Conservation (phyloP, 2,113 vertebrate species). For the Megatriorchis doriae region DNA sequence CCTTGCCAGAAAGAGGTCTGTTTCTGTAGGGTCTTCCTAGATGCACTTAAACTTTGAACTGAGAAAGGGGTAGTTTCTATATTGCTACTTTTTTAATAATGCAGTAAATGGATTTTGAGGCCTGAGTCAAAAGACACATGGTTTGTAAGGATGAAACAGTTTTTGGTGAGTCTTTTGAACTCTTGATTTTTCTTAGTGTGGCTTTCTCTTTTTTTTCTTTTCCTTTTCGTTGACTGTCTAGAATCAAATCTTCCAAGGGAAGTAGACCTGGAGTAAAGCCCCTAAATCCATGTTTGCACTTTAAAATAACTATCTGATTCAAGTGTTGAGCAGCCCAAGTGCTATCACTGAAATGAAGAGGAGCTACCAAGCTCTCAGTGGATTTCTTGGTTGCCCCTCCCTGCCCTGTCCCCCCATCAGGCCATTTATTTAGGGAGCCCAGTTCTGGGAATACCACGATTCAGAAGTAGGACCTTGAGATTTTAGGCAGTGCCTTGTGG, state of each 20-base stretch:
- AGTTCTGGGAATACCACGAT: not conserved
- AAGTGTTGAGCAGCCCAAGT: not conserved
- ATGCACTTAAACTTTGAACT: not conserved
- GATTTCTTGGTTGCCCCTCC: not conserved
- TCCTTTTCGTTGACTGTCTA: not conserved
- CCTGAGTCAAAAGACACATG: not conserved
- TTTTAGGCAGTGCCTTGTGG: not conserved
- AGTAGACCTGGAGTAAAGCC: not conserved
- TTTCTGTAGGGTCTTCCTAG: not conserved
- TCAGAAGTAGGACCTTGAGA: not conserved
- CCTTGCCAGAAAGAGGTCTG: constrained; percentile 42
- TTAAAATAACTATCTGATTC: not conserved
- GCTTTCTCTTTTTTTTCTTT: not conserved
- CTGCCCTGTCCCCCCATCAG: not conserved
- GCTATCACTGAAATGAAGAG: not conserved
- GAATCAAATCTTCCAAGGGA: not conserved
- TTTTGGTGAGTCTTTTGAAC: not conserved
- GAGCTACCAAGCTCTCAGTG: not conserved
- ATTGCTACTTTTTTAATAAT: constrained; percentile 35
- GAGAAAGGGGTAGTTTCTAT: not conserved
- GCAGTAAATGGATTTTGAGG: not conserved
- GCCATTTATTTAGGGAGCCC: not conserved
- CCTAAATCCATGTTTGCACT: not conserved
- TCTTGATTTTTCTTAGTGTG: not conserved
- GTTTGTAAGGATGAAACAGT: not conserved